Conservation (phyloP, 2,888 invertebrate species). For the Formica aserva region DNA sequence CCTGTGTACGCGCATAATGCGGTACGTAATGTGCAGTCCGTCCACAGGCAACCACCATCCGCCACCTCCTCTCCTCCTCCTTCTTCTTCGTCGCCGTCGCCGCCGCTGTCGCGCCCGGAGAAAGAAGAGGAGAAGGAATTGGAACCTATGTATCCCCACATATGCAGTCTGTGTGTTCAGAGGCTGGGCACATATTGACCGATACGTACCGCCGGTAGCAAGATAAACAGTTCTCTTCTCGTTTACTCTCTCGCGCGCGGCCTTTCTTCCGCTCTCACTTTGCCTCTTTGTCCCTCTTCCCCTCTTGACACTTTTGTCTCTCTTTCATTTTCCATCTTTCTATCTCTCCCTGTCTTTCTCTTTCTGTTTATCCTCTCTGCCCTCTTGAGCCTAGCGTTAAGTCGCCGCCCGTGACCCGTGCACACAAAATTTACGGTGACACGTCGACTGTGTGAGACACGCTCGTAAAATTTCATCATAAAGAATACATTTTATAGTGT, state of each 20-base stretch:
- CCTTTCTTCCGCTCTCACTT: conserved; percentile 35
- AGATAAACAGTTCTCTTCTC: conserved; percentile 81
- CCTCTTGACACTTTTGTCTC: conserved; percentile 31
- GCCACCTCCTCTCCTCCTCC: conserved; percentile 10
- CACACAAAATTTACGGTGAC: conserved; percentile 57
- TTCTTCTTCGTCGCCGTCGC: conserved; percentile 23
- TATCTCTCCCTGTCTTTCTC: conserved; percentile 48
- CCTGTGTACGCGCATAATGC: conserved; percentile 81
- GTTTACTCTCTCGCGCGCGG: conserved; percentile 53
- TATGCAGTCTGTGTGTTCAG: conserved; percentile 80
- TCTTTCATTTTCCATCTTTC: conserved; percentile 33
- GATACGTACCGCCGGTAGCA: conserved; percentile 83
- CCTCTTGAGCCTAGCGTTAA: conserved; percentile 41
- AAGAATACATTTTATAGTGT: conserved; percentile 34
- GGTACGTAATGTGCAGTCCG: conserved; percentile 80
- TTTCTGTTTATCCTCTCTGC: conserved; percentile 54
- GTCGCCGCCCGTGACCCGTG: conserved; percentile 35
- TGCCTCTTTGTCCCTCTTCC: conserved; percentile 37
- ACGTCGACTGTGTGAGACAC: conserved; percentile 56
- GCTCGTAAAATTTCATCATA: conserved; percentile 53
- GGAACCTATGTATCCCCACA: conserved; percentile 73
- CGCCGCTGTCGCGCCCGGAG: conserved; percentile 60
- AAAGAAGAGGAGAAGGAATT: conserved; percentile 65
- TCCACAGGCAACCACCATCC: conserved; percentile 72
- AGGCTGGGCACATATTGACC: conserved; percentile 84